Conservation (phyloP, 2,888 invertebrate species). For the Amaurobius ferox region DNA sequence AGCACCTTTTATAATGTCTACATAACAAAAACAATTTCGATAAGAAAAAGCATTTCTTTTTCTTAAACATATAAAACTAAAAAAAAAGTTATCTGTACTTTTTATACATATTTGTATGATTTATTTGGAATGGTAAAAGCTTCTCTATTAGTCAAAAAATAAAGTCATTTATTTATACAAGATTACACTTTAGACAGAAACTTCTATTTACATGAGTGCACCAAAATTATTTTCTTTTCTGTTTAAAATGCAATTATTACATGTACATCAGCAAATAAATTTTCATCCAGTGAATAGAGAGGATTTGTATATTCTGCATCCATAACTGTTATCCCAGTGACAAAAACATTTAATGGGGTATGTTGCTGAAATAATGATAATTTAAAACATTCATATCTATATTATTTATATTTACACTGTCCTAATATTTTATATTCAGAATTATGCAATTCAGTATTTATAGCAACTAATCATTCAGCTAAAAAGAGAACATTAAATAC, state of each 20-base stretch:
- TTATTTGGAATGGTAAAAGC: conserved; percentile 1
- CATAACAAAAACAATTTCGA: conserved; percentile 25
- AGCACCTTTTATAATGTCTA: conserved; percentile 52
- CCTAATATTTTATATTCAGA: no score
- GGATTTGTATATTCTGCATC: no score
- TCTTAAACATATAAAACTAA: conserved; percentile 4
- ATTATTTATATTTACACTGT: no score
- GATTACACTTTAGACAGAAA: neutral
- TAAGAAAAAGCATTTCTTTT: conserved; percentile 5
- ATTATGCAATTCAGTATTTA: no score
- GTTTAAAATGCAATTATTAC: neutral
- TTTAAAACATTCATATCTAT: no score
- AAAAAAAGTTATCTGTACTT: neutral
- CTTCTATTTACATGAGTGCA: conserved; percentile 6
- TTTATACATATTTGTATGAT: conserved; percentile 2
- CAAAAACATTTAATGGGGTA: no score
- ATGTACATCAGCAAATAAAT: neutral
- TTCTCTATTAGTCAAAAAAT: neutral
- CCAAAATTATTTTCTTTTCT: neutral
- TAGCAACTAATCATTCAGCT: no score
- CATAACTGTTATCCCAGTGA: no score
- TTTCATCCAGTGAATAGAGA: no score
- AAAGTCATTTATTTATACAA: conserved; percentile 5
- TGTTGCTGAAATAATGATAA: no score
- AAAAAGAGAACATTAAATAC: no score